These are phyloP conservation scores for Dioctria linearis DNA, from an alignment of 2,888 invertebrate species.

Conservation along the genomic window DNA sequence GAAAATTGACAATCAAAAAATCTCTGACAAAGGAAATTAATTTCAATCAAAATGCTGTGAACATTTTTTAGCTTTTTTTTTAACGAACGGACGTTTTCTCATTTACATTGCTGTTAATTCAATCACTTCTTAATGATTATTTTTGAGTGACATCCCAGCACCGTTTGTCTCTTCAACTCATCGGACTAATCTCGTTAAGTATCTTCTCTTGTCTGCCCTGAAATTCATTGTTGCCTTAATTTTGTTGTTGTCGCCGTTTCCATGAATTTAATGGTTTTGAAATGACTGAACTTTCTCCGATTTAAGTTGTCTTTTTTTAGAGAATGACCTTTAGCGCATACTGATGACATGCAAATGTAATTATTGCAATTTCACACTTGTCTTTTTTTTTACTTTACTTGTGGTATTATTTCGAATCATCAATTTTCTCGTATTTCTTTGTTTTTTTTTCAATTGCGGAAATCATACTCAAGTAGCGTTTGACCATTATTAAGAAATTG, in stretches of 20 bases:
- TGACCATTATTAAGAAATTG: not conserved
- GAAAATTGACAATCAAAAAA: no score
- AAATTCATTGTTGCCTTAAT: conserved; percentile 11
- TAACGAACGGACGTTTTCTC: no score
- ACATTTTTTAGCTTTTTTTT: no score
- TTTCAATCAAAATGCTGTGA: no score
- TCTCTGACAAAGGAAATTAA: no score
- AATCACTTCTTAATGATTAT: no score
- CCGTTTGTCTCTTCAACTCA: no score
- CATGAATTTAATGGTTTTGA: conserved; percentile 12
- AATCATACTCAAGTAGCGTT: not conserved
- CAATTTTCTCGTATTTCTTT: not conserved
- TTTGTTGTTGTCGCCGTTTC: conserved; percentile 6
- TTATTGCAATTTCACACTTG: conserved; percentile 20
- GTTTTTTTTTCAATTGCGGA: conserved; percentile 9
- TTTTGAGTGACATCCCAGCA: no score
- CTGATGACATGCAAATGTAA: conserved; percentile 42
- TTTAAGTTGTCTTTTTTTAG: conserved; percentile 17
- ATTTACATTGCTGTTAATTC: no score
- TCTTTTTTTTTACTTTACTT: not conserved
- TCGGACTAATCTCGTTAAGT: no score
- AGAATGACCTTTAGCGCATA: not conserved
- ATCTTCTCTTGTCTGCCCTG: not conserved
- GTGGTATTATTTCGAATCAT: not conserved
- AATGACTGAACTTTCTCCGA: conserved; percentile 35